Conservation (phyloP, 1,140 invertebrate genomes). For the Arion vulgaris region DNA sequence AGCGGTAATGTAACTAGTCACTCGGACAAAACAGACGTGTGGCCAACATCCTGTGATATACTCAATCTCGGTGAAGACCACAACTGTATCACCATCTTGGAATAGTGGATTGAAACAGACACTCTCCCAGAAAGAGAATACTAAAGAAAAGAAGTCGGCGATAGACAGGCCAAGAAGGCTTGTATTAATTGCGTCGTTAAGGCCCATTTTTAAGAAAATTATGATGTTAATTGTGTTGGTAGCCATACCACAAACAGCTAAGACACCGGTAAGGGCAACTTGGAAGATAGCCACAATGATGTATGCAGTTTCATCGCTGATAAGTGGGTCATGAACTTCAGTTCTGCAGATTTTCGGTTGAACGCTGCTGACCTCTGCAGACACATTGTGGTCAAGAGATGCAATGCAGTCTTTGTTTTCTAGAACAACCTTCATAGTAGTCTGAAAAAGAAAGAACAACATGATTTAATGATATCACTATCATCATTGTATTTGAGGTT, state of each 20-base stretch:
- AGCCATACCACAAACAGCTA: not conserved
- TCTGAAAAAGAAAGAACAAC: not conserved
- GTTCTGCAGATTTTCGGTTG: not conserved
- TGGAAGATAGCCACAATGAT: not conserved
- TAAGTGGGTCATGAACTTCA: not conserved
- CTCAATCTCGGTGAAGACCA: not conserved
- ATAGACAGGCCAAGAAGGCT: conserved; percentile 5
- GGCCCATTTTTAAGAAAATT: conserved; percentile 10
- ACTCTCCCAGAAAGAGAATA: conserved; percentile 5
- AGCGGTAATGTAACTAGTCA: conserved; percentile 19
- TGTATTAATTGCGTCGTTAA: conserved; percentile 12
- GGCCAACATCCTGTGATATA: conserved; percentile 20
- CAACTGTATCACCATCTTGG: not conserved
- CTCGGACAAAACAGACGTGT: conserved; percentile 3
- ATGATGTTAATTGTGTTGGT: conserved; percentile 18
- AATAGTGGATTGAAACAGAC: conserved; percentile 20
- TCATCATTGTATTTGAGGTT: too few species aligned
- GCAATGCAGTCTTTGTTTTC: not conserved
- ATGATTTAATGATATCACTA: not conserved
- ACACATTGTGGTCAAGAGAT: not conserved
- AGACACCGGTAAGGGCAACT: not conserved
- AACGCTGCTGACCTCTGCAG: not conserved
- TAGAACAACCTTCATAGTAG: not conserved
- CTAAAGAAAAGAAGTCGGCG: conserved; percentile 1
- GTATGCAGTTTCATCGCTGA: not conserved